phyloP scores from a whole-genome alignment of 2,113 vertebrate species.

The Theropithecus gelada region DNA sequence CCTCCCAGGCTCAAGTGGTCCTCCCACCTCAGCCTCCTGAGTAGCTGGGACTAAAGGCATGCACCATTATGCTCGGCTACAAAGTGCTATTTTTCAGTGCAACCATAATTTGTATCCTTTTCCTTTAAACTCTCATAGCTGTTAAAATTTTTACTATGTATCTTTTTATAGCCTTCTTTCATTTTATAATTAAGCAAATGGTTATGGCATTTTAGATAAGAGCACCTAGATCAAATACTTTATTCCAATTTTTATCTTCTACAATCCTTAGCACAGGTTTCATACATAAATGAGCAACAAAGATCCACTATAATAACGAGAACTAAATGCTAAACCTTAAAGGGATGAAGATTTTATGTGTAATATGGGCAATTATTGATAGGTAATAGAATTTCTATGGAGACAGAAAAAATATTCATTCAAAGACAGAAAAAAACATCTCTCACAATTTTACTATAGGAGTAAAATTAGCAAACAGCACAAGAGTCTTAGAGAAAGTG shows the following conservation, averaged over 20 bases:
- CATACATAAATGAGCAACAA: background rate
- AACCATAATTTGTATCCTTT: background rate
- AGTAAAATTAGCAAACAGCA: conserved; percentile 21
- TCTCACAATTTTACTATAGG: background rate
- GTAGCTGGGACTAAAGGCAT: background rate
- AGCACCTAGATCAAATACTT: background rate
- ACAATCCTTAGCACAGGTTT: background rate
- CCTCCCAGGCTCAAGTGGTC: too few species aligned
- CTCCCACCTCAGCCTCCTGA: background rate
- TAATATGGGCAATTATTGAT: background rate
- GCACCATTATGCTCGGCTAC: background rate
- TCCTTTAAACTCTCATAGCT: background rate
- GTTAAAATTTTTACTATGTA: background rate
- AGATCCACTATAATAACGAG: background rate
- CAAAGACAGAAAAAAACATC: background rate
- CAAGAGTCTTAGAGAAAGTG: background rate
- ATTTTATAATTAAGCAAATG: conserved; percentile 31
- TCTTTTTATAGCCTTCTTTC: background rate
- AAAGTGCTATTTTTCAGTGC: background rate
- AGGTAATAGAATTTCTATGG: background rate
- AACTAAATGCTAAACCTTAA: background rate
- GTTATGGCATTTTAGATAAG: background rate
- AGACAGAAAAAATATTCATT: background rate
- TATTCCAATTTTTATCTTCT: background rate
- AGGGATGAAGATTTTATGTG: background rate